These are phyloP conservation scores for Ceratotherium simum DNA, from an alignment of 2,113 vertebrate genomes.

Conservation along the genomic window DNA sequence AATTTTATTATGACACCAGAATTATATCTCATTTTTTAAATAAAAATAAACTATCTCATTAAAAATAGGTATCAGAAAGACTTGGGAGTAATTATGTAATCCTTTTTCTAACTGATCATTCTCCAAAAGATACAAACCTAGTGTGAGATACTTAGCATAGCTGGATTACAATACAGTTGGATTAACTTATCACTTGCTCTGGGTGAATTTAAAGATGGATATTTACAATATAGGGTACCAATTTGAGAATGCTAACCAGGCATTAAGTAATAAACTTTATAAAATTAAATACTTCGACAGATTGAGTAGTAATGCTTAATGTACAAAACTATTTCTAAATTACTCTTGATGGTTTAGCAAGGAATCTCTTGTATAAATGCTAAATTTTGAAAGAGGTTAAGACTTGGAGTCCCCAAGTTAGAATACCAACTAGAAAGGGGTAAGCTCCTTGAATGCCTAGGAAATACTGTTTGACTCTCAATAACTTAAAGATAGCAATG, in stretches of 20 bases:
- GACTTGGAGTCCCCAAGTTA: not conserved
- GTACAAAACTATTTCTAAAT: not conserved
- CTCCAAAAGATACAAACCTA: not conserved
- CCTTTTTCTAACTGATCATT: not conserved
- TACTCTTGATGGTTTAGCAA: not conserved
- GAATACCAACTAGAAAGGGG: not conserved
- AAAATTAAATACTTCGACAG: conserved; percentile 18
- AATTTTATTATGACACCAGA: not conserved
- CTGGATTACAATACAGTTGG: not conserved
- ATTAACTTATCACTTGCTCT: conserved; percentile 10
- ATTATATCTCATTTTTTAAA: conserved; percentile 38
- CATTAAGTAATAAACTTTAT: not conserved
- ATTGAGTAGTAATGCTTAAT: not conserved
- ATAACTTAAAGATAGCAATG: not conserved
- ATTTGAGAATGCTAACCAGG: conserved; percentile 5
- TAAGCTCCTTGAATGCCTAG: not conserved
- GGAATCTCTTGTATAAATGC: not conserved
- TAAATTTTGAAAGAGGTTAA: not conserved
- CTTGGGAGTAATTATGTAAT: not conserved
- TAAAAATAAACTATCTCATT: not conserved
- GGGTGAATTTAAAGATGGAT: not conserved
- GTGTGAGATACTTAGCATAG: not conserved
- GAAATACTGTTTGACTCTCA: not conserved
- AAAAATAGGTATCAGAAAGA: not conserved
- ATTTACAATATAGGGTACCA: not conserved